These are phyloP conservation scores for Asteroscopus sphinx DNA, from an alignment of 2,888 invertebrate genomes.

Conservation along the genomic window DNA sequence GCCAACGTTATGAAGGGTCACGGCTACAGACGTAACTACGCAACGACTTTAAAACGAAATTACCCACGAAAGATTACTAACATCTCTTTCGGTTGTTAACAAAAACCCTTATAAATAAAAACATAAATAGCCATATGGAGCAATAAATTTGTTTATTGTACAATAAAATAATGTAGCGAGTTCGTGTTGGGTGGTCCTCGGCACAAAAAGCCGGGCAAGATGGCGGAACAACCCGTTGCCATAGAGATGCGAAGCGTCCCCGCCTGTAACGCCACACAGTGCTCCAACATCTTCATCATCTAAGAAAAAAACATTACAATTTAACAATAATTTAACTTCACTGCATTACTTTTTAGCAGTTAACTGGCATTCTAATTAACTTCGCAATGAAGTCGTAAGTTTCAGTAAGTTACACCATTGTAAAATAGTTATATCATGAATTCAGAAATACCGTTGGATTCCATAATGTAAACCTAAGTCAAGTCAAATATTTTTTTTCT, in stretches of 20 bases:
- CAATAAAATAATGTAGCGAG: slow-evolving; percentile 88
- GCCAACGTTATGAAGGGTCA: slow-evolving; percentile 40
- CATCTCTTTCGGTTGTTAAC: slow-evolving; percentile 75
- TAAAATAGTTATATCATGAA: too few species aligned
- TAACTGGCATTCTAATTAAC: slow-evolving; percentile 2
- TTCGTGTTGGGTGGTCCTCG: slow-evolving; percentile 86
- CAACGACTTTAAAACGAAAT: slow-evolving; percentile 64
- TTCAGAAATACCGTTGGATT: too few species aligned
- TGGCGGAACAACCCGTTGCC: slow-evolving; percentile 75
- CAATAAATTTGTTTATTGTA: slow-evolving; percentile 90
- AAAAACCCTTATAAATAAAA: slow-evolving; percentile 88
- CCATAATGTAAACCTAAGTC: background rate
- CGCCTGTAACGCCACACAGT: slow-evolving; percentile 48
- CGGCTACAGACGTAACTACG: slow-evolving; percentile 47
- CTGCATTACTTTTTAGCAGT: slow-evolving; percentile 5
- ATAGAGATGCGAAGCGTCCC: slow-evolving; percentile 72
- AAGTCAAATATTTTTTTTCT: background rate
- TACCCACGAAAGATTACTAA: slow-evolving; percentile 77
- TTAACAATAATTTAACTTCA: slow-evolving; percentile 2
- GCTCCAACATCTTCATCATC: slow-evolving; percentile 21
- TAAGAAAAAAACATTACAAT: slow-evolving; percentile 21
- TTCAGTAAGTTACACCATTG: too few species aligned
- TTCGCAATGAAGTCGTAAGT: slow-evolving; percentile 7
- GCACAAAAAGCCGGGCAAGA: slow-evolving; percentile 79
- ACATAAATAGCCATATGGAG: slow-evolving; percentile 88